These are phyloP conservation scores for Tarsius wallacei DNA, from an alignment of 2,797 vertebrate species.

Conservation along the genomic window DNA sequence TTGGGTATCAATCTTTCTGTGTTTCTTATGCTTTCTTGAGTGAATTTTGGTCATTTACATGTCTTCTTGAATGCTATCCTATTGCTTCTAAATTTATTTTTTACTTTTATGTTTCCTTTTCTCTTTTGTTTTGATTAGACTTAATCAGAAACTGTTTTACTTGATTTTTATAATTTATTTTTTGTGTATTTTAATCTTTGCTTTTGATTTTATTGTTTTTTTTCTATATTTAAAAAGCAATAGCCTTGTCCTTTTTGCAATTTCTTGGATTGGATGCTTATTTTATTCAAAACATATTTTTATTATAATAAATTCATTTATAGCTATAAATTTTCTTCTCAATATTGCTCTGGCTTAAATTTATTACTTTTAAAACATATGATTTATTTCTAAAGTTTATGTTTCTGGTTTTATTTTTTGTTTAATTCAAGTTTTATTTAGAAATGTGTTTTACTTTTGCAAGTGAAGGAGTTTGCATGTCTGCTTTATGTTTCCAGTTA, in stretches of 20 bases:
- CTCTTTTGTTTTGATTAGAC: background rate
- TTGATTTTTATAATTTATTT: background rate
- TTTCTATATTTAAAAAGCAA: background rate
- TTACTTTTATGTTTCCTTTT: background rate
- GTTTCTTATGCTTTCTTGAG: background rate
- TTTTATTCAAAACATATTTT: conserved; percentile 1
- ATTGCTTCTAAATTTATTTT: background rate
- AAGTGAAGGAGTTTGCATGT: background rate
- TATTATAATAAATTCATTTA: background rate
- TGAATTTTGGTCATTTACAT: background rate
- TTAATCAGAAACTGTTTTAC: background rate
- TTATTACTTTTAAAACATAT: background rate
- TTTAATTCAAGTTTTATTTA: background rate
- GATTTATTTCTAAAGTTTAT: background rate
- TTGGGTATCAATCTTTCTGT: background rate
- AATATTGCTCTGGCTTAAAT: background rate
- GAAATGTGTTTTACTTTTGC: background rate
- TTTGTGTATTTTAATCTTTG: background rate
- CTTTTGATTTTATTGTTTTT: background rate
- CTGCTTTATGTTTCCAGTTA: background rate
- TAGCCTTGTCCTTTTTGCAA: background rate
- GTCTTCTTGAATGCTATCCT: background rate
- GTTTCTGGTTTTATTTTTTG: conserved; percentile 14
- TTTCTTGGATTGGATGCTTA: background rate
- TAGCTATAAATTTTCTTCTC: background rate